These are phyloP conservation scores for Lordiphosa andalusiaca DNA, from an alignment of 2,888 invertebrate genomes.

Conservation along the genomic window DNA sequence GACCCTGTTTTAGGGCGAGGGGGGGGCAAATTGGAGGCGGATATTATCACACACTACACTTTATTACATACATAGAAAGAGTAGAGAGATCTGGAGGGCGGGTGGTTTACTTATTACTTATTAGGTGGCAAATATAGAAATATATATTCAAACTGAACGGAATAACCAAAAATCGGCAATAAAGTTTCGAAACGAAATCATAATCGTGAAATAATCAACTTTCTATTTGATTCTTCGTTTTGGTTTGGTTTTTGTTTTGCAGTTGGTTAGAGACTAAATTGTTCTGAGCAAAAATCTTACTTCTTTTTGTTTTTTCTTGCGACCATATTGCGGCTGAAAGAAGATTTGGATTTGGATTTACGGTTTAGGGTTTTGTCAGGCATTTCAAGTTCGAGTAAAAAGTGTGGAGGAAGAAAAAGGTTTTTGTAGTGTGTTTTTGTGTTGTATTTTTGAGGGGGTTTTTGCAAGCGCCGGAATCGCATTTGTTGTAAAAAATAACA, in stretches of 20 bases:
- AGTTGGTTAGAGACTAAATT: slow-evolving; percentile 13
- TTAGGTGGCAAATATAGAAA: too few relatives aligned
- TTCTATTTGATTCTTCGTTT: slow-evolving; percentile 22
- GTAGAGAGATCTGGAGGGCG: too few relatives aligned
- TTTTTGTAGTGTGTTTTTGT: slow-evolving; percentile 19
- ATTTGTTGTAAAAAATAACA: slow-evolving; percentile 27
- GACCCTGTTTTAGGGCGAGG: too few relatives aligned
- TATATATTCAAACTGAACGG: too few relatives aligned
- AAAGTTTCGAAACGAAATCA: too few relatives aligned
- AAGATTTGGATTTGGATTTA: slow-evolving; percentile 76
- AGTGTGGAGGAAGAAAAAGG: slow-evolving; percentile 30
- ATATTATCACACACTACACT: too few relatives aligned
- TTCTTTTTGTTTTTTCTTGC: slow-evolving; percentile 99
- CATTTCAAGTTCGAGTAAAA: slow-evolving; percentile 38
- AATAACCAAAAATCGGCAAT: too few relatives aligned
- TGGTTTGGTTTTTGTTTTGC: slow-evolving; percentile 18
- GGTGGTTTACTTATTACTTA: too few relatives aligned
- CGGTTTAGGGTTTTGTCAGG: slow-evolving; percentile 49
- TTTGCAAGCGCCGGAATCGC: slow-evolving; percentile 57
- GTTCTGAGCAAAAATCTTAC: slow-evolving; percentile 86
- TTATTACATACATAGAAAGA: too few relatives aligned
- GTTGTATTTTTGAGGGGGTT: slow-evolving; percentile 22
- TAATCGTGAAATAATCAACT: slow-evolving; percentile 5
- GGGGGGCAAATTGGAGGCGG: too few relatives aligned
- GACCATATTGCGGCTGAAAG: slow-evolving; percentile 87